These are phyloP conservation scores for Halesus radiatus DNA, from an alignment of 1,140 invertebrate species.

Conservation along the genomic window DNA sequence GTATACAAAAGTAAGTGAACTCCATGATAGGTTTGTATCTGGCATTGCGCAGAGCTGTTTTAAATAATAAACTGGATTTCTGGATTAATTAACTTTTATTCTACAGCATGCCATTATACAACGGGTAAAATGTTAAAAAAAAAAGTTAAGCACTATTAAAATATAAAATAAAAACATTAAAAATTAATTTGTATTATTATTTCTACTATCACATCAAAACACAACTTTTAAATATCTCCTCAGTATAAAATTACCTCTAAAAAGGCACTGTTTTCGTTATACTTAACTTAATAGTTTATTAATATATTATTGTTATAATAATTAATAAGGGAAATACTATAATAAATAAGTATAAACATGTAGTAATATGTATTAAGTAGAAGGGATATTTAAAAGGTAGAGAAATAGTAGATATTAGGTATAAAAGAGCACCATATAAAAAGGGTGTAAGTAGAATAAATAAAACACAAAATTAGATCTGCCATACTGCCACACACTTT, in stretches of 20 bases:
- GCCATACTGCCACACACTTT: not conserved
- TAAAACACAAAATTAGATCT: slow-evolving; percentile 3
- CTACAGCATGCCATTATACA: slow-evolving; percentile 56
- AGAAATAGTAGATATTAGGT: not conserved
- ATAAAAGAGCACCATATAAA: slow-evolving; percentile 31
- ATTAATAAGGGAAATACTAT: slow-evolving; percentile 16
- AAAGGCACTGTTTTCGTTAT: slow-evolving; percentile 38
- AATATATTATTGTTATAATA: slow-evolving; percentile 1
- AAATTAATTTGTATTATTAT: slow-evolving; percentile 41
- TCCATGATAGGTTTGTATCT: slow-evolving; percentile 35
- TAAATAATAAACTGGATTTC: slow-evolving; percentile 55
- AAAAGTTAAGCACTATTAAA: slow-evolving; percentile 34
- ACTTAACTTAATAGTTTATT: slow-evolving; percentile 21
- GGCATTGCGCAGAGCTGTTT: slow-evolving; percentile 58
- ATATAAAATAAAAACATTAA: slow-evolving; percentile 39
- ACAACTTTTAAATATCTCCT: slow-evolving; percentile 31
- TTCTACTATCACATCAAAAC: slow-evolving; percentile 43
- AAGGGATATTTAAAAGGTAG: slow-evolving; percentile 14
- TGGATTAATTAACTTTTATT: slow-evolving; percentile 55
- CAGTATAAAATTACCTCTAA: slow-evolving; percentile 35
- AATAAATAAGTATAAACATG: slow-evolving; percentile 17
- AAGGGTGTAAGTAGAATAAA: slow-evolving; percentile 11
- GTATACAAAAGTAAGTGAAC: not conserved
- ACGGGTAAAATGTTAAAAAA: slow-evolving; percentile 47
- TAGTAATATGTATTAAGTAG: slow-evolving; percentile 11